Evolutionary conservation across 2,888 invertebrate genomes (phyloP).

Genomic region (Lycia hirtaria): DNA sequence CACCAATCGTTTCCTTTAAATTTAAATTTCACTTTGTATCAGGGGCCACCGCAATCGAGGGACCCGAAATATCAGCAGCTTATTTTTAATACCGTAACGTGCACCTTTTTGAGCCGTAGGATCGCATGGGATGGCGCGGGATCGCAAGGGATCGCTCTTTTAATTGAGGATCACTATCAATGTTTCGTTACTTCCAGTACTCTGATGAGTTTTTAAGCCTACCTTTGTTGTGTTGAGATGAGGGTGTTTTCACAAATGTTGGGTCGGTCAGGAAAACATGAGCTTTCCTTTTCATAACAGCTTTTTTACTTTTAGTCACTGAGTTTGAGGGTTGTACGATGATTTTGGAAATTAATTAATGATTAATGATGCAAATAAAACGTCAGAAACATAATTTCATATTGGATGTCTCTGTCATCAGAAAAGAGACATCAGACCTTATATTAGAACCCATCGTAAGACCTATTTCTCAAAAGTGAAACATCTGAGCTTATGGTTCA

Average conservation of each 20-base stretch:
- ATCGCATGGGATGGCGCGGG: constrained; percentile 47
- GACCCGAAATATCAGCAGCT: constrained; percentile 42
- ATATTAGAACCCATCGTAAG: too few relatives aligned
- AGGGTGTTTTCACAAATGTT: constrained; percentile 13
- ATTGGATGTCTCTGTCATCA: too few relatives aligned
- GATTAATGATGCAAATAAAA: too few relatives aligned
- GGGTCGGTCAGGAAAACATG: background rate
- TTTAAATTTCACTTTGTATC: constrained; percentile 30
- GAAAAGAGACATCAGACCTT: too few relatives aligned
- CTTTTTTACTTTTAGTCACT: background rate
- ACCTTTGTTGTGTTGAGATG: constrained; percentile 36
- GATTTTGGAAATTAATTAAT: too few relatives aligned
- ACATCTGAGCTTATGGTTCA: too few relatives aligned
- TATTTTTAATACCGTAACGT: constrained; percentile 50
- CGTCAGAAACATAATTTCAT: too few relatives aligned
- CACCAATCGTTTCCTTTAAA: constrained; percentile 19
- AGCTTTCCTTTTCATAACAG: background rate
- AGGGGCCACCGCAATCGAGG: constrained; percentile 21
- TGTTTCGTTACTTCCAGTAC: constrained; percentile 49
- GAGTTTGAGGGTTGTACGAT: too few relatives aligned
- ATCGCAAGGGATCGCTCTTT: constrained; percentile 50
- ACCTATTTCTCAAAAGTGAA: too few relatives aligned
- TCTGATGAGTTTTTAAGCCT: constrained; percentile 59
- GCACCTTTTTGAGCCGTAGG: constrained; percentile 38
- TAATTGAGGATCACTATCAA: constrained; percentile 60